Conservation (phyloP, 2,888 invertebrate species). For the Dicycla oo region DNA sequence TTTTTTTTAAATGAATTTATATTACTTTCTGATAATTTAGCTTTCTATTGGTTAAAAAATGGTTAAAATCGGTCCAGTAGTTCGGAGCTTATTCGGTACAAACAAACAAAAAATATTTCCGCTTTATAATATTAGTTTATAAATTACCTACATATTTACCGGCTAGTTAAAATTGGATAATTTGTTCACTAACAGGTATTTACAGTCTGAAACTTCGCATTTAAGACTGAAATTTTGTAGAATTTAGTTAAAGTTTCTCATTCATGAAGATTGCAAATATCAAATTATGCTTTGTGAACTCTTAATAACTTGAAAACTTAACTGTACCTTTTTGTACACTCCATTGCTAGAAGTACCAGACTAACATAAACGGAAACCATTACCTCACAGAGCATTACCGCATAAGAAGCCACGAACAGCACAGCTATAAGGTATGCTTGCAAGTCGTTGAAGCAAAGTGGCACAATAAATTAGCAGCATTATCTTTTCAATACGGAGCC, state of each 20-base stretch:
- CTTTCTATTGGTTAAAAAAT: too few species aligned
- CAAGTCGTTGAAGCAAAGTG: conserved; percentile 49
- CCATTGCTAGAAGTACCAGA: background rate
- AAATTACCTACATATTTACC: background rate
- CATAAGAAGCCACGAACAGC: conserved; percentile 19
- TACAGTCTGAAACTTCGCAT: background rate
- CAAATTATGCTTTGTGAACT: background rate
- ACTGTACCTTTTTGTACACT: background rate
- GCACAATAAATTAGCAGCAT: conserved; percentile 58
- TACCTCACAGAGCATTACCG: background rate
- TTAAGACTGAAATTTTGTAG: background rate
- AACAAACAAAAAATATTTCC: too few species aligned
- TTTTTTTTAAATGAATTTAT: too few species aligned
- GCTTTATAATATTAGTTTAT: too few species aligned
- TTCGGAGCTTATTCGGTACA: too few species aligned
- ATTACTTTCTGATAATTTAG: too few species aligned
- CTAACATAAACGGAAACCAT: conserved; percentile 3
- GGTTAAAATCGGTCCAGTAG: too few species aligned
- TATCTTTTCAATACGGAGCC: conserved; percentile 62
- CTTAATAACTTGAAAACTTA: background rate
- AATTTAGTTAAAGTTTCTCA: background rate
- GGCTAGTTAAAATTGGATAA: background rate
- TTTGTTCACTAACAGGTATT: background rate
- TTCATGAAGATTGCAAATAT: background rate
- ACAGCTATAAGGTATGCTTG: conserved; percentile 27